phyloP scores from a whole-genome alignment of 2,797 vertebrate species.

The Menidia menidia region DNA sequence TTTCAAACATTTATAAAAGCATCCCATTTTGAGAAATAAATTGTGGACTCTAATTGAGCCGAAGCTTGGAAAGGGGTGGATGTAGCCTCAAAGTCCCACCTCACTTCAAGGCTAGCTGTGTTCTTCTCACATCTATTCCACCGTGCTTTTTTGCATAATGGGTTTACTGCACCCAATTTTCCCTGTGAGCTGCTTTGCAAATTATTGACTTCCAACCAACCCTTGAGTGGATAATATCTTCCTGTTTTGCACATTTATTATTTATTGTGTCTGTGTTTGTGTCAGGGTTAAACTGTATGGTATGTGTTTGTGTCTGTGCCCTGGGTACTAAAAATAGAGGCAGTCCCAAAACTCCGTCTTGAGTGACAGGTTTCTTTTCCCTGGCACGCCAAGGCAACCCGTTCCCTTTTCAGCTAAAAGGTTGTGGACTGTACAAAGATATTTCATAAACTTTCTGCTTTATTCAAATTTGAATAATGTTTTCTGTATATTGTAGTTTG shows the following conservation, averaged over 20 bases:
- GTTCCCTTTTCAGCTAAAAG: constrained; percentile 66
- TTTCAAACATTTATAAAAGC: constrained; percentile 33
- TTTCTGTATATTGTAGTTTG: constrained; percentile 7
- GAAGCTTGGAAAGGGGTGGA: constrained; percentile 19
- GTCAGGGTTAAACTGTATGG: constrained; percentile 67
- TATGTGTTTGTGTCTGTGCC: constrained; percentile 66
- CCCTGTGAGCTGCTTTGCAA: constrained; percentile 60
- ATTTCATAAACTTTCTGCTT: constrained; percentile 14
- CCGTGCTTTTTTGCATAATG: constrained; percentile 48
- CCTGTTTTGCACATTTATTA: constrained; percentile 70
- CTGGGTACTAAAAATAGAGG: constrained; percentile 79
- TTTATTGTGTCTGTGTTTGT: constrained; percentile 75
- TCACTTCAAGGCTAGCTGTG: constrained; percentile 37
- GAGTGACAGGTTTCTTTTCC: constrained; percentile 79
- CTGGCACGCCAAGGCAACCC: constrained; percentile 71
- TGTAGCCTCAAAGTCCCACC: constrained; percentile 36
- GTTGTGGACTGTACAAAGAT: constrained; percentile 26
- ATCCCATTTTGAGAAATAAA: constrained; percentile 28
- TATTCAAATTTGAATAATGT: constrained; percentile 19
- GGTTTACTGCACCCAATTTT: constrained; percentile 57
- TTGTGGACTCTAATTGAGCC: constrained; percentile 35
- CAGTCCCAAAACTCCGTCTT: constrained; percentile 70
- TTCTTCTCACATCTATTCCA: constrained; percentile 38
- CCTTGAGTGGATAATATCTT: constrained; percentile 67
- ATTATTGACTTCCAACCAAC: constrained; percentile 62